Percentiles rank a stretch among this genome's conserved stretches.
Conservation (phyloP, 2,113 vertebrate genomes). For the Saccopteryx bilineata region DNA sequence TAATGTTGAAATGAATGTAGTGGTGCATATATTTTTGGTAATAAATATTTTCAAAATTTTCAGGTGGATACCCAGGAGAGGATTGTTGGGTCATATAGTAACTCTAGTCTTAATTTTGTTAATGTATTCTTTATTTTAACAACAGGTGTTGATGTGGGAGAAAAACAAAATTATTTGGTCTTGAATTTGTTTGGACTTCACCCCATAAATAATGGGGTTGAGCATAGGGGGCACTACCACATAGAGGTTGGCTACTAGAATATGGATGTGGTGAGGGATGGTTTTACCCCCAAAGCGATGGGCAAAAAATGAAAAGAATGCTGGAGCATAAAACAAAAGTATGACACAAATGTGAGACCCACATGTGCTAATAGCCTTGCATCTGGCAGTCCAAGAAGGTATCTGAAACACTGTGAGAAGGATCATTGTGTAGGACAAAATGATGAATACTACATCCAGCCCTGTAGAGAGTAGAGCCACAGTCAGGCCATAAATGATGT, state of each 20-base stretch:
- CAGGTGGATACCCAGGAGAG: background rate
- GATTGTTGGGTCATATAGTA: background rate
- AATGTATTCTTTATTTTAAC: background rate
- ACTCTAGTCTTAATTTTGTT: background rate
- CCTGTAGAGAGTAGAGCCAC: slow-evolving; percentile 73
- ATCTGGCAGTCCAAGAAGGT: slow-evolving; percentile 70
- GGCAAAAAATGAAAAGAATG: slow-evolving; percentile 82
- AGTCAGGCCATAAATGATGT: slow-evolving; percentile 76
- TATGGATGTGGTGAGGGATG: slow-evolving; percentile 70
- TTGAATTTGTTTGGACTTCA: slow-evolving; percentile 80
- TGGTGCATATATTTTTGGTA: background rate
- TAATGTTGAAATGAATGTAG: background rate
- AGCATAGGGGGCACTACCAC: slow-evolving; percentile 77
- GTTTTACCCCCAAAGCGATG: slow-evolving; percentile 74
- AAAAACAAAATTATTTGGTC: slow-evolving; percentile 30
- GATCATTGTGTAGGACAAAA: slow-evolving; percentile 73
- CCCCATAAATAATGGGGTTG: slow-evolving; percentile 82
- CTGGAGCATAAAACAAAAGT: slow-evolving; percentile 74
- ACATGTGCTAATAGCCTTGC: slow-evolving; percentile 78
- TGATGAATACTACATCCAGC: slow-evolving; percentile 74
- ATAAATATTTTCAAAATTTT: background rate
- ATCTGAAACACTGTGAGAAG: slow-evolving; percentile 74
- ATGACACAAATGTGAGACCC: slow-evolving; percentile 80
- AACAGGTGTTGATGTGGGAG: background rate
- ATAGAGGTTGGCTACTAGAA: slow-evolving; percentile 76